Evolutionary conservation across 2,113 vertebrate genomes (phyloP), one percentile per base, ranked within the genome.

Genomic region (Callorhinus ursinus): DNA sequence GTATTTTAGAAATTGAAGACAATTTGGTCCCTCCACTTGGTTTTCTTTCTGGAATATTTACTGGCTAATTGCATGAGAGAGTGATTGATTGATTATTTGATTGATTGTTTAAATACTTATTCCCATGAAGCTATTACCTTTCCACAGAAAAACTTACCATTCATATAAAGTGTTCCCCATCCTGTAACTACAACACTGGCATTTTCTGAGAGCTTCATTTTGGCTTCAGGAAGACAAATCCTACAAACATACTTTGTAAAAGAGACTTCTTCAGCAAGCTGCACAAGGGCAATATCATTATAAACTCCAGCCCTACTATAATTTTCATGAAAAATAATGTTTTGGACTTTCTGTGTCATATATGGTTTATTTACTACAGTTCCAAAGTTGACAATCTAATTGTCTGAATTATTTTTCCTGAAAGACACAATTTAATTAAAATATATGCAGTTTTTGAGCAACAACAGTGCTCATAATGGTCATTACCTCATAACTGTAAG

Each of bases 191-290:
- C 98, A 83, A 98, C 98, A 53, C 96, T 97, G 49, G 88, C 0
- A 0, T 98, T 98, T 5, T 98, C 97, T 86, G 97, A 95, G 74
- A 98, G 98, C 42, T 96, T 0, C 1, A 98, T 96, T 84, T 97
- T 96, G 39, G 97, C 96, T 89, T 99, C 98, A 72, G 99, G 98
- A 95, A 99, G 98, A 94, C 98, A 99, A 85, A 99, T 97, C 53
- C 53, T 98, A 79, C 57, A 98, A 82, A 99, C 36, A 0, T 97
- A 93, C 31, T 97, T 97, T 0, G 97, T 98, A 90, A 98, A 98
- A 65, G 96, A 88, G 61, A 99, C 95, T 85, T 98, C 26, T 88
- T 98, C 84, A 76, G 97, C 33, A 51, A 99, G 97, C 65, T 98
- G 71, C 46, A 99, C 95, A 15, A 99, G 90, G 59, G 98, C 98